A percentile compares a stretch with the other conserved stretches of the same genome.
Evolutionary conservation across 2,797 vertebrate species (phyloP).

Genomic region (Notamacropus eugenii): DNA sequence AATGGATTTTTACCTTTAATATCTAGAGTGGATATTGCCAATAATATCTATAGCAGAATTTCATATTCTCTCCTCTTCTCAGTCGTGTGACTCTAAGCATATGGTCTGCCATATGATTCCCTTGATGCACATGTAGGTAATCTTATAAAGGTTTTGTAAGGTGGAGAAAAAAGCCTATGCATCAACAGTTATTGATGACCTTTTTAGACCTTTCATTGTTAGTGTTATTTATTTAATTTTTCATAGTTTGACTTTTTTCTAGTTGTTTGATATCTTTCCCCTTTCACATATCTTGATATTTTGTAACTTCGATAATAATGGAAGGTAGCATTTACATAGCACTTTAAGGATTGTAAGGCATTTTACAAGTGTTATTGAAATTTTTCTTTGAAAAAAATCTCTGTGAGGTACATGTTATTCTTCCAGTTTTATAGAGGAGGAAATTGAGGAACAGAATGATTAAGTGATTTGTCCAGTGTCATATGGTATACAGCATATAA

Average conservation of each 20-base stretch:
- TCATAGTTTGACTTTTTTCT: neutral
- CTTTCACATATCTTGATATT: neutral
- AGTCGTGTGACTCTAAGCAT: neutral
- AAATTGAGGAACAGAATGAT: neutral
- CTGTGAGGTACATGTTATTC: neutral
- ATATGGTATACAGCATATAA: neutral
- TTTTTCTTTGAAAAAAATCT: conserved; percentile 19
- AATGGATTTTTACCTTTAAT: neutral
- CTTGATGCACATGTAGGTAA: neutral
- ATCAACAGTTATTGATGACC: neutral
- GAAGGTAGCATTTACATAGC: neutral
- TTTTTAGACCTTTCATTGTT: neutral
- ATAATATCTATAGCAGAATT: neutral
- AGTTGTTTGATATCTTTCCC: neutral
- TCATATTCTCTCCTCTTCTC: neutral
- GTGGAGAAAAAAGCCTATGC: neutral
- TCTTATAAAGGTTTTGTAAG: neutral
- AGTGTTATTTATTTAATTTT: neutral
- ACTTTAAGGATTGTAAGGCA: neutral
- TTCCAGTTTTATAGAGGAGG: neutral
- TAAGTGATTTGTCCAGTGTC: neutral
- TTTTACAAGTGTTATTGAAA: neutral
- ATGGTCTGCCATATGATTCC: neutral
- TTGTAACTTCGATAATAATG: neutral
- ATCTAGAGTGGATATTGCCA: neutral